Evolutionary conservation across 2,888 invertebrate species (phyloP).

Genomic region (Dryomyza anilis): DNA sequence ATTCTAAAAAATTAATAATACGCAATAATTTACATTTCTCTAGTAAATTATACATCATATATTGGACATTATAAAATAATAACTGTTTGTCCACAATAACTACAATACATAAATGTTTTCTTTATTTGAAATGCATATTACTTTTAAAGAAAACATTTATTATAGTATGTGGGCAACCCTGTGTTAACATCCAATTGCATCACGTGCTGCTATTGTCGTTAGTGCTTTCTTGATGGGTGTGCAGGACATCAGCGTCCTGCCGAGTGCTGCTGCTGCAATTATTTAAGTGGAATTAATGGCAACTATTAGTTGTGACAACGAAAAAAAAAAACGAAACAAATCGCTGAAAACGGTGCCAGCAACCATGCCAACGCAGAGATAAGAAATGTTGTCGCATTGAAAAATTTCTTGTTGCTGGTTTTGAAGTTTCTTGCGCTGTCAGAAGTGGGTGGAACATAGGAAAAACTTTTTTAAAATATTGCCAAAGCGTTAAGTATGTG

Average conservation of each 20-base stretch:
- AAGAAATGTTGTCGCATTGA: neutral
- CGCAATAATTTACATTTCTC: too few relatives aligned
- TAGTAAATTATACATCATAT: too few relatives aligned
- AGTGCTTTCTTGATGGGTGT: neutral
- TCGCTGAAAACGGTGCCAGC: neutral
- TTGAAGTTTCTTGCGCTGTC: neutral
- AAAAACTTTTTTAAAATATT: neutral
- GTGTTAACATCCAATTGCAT: too few relatives aligned
- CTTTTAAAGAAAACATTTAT: too few relatives aligned
- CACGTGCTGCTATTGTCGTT: neutral
- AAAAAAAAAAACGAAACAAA: neutral
- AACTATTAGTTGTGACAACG: constrained; percentile 2
- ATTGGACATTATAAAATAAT: too few relatives aligned
- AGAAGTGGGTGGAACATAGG: neutral
- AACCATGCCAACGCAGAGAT: neutral
- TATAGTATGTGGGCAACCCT: too few relatives aligned
- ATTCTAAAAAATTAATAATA: too few relatives aligned
- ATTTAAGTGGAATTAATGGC: constrained; percentile 14
- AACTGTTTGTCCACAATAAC: too few relatives aligned
- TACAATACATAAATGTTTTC: too few relatives aligned
- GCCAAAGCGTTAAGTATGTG: neutral
- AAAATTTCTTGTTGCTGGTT: neutral
- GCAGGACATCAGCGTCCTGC: neutral
- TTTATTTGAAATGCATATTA: too few relatives aligned
- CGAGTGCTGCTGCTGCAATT: constrained; percentile 7